phyloP scores from a whole-genome alignment of 2,113 vertebrate genomes.

The Sarotherodon lohbergeri region DNA sequence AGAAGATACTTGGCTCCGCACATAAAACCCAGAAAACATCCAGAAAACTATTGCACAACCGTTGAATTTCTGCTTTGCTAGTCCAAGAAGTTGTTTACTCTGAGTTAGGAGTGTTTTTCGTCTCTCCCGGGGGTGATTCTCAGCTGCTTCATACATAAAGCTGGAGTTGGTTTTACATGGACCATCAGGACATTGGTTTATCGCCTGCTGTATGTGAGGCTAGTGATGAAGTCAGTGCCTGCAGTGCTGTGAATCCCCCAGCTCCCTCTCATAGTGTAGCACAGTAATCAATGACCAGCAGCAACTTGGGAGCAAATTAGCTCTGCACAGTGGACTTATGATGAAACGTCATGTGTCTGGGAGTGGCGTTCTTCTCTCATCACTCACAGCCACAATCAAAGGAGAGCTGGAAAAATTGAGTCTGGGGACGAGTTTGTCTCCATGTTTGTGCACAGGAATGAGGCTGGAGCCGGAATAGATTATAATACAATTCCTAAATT shows the following conservation, averaged over 20 bases:
- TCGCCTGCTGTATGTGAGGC: background rate
- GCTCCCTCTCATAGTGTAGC: constrained; percentile 19
- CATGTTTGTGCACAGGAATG: background rate
- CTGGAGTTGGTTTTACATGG: background rate
- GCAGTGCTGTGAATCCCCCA: constrained; percentile 25
- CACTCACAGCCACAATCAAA: background rate
- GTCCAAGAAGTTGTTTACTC: background rate
- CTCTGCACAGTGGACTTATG: background rate
- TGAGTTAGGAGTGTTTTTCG: background rate
- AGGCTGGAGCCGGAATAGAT: background rate
- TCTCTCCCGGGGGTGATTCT: background rate
- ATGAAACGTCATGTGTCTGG: background rate
- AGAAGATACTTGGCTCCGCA: background rate
- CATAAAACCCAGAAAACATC: background rate
- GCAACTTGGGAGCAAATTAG: constrained; percentile 53
- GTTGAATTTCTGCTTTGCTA: background rate
- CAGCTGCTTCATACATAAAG: background rate
- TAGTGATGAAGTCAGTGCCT: constrained; percentile 24
- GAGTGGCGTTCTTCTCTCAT: background rate
- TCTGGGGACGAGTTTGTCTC: background rate
- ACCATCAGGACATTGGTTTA: background rate
- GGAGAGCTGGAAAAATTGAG: constrained; percentile 5
- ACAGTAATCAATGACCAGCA: constrained; percentile 54
- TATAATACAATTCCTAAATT: background rate
- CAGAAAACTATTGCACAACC: background rate